Evolutionary conservation across 2,113 vertebrate species (phyloP), one percentile per base, ranked within the genome.

Genomic region (Donacobius atricapilla): DNA sequence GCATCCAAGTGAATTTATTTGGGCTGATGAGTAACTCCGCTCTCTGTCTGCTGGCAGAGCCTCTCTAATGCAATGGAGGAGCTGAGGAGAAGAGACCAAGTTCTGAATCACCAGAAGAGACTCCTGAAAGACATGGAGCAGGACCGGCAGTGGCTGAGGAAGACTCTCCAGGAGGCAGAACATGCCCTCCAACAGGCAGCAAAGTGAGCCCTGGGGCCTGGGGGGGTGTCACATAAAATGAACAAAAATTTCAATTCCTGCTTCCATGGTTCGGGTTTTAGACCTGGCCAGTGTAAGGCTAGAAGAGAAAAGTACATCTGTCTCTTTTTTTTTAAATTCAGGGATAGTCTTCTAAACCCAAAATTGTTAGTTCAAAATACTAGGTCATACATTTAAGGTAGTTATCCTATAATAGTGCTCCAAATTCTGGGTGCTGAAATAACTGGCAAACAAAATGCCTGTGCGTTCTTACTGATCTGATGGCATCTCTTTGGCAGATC

Each of bases 231-330:
- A 98, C 98, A 98, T 98, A 98, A 98, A 99, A 98, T 97, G 97
- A 98, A 98, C 98, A 98, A 98, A 98, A 99, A 98, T 99, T 99
- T 68, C 6, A 98, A 98, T 99, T 99, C 98, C 98, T 97, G 97
- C 98, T 98, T 99, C 98, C 93, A 97, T 97, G 96, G 91, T 71
- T 94, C 79, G 94, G 81, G 93, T 90, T 98, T 98, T 98, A 98
- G 98, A 98, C 98, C 98, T 98, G 97, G 98, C 98, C 98, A 98
- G 98, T 98, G 98, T 96, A 96, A 96, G 81, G 72, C 95, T 98
- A 87, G 96, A 97, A 97, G 98, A 98, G 98, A 98, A 98, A 98
- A 98, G 98, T 98, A 98, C 92, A 98, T 98, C 98, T 98, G 97
- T 98, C 97, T 98, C 66, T 8, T 83, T 45, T 45, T 98, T 98